phyloP scores from a whole-genome alignment of 2,888 invertebrate species.

The Phaedon cochleariae region DNA sequence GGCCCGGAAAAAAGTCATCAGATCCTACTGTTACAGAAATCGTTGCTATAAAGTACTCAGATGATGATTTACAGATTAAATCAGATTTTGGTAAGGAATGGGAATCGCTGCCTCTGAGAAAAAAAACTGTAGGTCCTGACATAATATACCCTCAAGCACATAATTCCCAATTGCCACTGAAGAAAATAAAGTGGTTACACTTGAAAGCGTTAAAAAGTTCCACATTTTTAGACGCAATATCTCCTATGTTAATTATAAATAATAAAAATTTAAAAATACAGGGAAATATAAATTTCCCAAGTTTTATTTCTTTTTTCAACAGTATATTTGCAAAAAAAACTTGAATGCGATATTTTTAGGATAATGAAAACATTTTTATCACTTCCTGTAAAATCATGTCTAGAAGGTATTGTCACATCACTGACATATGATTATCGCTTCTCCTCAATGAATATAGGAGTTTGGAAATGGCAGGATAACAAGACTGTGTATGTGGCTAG shows the following conservation, averaged over 20 bases:
- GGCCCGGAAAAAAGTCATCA: conserved; percentile 10
- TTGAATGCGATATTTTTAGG: not conserved
- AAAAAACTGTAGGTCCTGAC: conserved; percentile 8
- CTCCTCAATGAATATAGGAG: too few species aligned
- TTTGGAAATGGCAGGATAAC: too few species aligned
- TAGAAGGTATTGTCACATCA: not conserved
- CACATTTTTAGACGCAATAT: conserved; percentile 11
- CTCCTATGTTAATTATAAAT: conserved; percentile 6
- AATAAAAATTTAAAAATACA: not conserved
- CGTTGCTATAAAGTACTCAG: conserved; percentile 17
- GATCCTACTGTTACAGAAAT: conserved; percentile 18
- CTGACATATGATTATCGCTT: not conserved
- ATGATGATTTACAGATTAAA: conserved; percentile 15
- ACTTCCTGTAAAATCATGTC: not conserved
- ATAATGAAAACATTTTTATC: conserved; percentile 1
- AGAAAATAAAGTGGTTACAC: conserved; percentile 17
- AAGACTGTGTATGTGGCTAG: not conserved
- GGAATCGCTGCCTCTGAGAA: conserved; percentile 13
- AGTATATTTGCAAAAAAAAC: conserved; percentile 5
- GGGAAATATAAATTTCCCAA: not conserved
- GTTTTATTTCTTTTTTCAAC: not conserved
- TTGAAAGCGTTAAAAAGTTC: conserved; percentile 16
- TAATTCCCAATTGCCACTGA: conserved; percentile 18
- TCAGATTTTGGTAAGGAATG: conserved; percentile 16
- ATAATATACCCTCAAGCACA: conserved; percentile 19